phyloP scores from a whole-genome alignment of 1,140 invertebrate genomes.

The Ctenoplectra terminalis region DNA sequence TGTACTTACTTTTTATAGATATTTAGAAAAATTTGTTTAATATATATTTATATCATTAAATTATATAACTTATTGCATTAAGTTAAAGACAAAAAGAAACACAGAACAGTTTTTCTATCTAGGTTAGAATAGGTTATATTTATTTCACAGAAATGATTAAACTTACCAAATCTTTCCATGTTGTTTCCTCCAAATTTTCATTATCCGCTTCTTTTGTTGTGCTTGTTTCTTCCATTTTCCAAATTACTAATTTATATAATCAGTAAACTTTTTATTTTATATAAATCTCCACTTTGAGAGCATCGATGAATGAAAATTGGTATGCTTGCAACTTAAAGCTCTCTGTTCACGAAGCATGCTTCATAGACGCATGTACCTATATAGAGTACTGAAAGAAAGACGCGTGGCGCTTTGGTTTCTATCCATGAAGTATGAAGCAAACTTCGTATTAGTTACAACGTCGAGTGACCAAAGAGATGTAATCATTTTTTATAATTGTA shows the following conservation, averaged over 20 bases:
- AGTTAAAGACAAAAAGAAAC: not conserved
- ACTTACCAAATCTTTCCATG: slow-evolving; percentile 86
- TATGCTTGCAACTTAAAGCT: no score
- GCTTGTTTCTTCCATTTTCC: slow-evolving; percentile 27
- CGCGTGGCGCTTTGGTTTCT: no score
- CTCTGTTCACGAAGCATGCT: no score
- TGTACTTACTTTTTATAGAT: not conserved
- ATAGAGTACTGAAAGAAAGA: no score
- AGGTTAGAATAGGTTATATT: slow-evolving; percentile 27
- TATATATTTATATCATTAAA: not conserved
- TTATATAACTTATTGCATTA: not conserved
- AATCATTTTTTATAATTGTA: no score
- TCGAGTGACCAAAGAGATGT: no score
- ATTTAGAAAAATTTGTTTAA: not conserved
- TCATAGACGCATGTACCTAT: no score
- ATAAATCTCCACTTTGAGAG: no score
- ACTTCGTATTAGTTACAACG: no score
- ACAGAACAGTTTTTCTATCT: not conserved
- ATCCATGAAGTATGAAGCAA: no score
- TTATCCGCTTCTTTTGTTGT: slow-evolving; percentile 18
- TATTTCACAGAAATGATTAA: not conserved
- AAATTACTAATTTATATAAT: not conserved
- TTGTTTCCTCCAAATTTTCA: slow-evolving; percentile 77
- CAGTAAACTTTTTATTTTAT: not conserved
- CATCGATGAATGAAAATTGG: no score